phyloP scores from a whole-genome alignment of 2,797 vertebrate genomes.

The Crypturellus tataupa region DNA sequence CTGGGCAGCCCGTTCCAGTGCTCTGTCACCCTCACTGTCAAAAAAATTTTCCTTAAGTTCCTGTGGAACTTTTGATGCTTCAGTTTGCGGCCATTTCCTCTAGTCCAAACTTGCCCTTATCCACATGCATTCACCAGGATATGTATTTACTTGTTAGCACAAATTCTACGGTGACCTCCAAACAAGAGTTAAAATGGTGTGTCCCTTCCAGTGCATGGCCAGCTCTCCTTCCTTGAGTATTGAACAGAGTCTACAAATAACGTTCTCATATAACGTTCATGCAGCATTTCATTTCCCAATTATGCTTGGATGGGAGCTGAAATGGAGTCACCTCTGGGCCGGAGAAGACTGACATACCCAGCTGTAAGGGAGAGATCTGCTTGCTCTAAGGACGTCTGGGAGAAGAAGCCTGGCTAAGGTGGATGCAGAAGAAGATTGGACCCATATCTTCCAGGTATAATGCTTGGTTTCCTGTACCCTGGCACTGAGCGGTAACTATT shows the following conservation, averaged over 20 bases:
- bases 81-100: too few species aligned
- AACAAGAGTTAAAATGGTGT: not conserved
- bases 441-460: not conserved
- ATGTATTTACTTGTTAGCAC: not conserved
- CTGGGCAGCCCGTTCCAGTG: too few species aligned
- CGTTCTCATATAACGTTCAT: not conserved
- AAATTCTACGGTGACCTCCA: not conserved
- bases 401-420: not conserved
- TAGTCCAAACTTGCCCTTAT: not conserved
- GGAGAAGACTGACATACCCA: fast-evolving
- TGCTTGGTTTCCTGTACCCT: not conserved
- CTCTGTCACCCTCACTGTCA: too few species aligned
- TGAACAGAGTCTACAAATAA: not conserved
- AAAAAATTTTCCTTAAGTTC: too few species aligned
- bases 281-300: not conserved
- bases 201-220: not conserved
- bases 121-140: not conserved
- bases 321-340: not conserved
- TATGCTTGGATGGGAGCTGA: not conserved
- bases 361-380: not conserved
- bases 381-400: not conserved
- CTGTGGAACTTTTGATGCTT: too few species aligned
- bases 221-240: not conserved
- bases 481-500: not conserved
- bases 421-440: not conserved